A percentile compares a stretch with the other conserved stretches of the same genome.
Conservation (phyloP, 2,113 vertebrate species). For the Thunnus maccoyii region DNA sequence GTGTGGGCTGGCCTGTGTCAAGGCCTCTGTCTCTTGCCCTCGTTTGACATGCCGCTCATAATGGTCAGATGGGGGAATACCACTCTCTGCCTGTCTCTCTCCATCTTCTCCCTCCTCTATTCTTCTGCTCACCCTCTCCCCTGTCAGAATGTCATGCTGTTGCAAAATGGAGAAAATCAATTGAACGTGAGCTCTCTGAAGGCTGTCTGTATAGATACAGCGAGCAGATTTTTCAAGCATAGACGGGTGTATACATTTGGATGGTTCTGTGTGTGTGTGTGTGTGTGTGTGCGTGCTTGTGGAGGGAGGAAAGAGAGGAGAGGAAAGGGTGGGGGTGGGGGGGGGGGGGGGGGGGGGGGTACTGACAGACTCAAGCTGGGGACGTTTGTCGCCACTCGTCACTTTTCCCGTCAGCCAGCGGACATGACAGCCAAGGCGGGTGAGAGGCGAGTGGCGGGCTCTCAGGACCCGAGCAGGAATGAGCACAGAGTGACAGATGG, state of each 20-base stretch:
- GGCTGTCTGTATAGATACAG: constrained; percentile 61
- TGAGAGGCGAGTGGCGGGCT: constrained; percentile 83
- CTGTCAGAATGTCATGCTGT: constrained; percentile 71
- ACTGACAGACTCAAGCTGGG: constrained; percentile 83
- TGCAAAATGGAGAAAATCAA: constrained; percentile 79
- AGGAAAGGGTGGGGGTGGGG: neutral
- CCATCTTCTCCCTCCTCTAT: constrained; percentile 59
- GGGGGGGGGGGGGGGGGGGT: constrained; percentile 3
- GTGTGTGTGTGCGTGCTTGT: constrained; percentile 3
- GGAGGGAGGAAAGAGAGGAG: neutral
- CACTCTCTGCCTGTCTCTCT: constrained; percentile 66
- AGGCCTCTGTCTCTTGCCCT: constrained; percentile 82
- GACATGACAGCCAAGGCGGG: constrained; percentile 86
- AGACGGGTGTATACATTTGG: constrained; percentile 43
- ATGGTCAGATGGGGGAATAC: constrained; percentile 87
- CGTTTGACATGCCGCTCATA: constrained; percentile 89
- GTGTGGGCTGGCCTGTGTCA: constrained; percentile 82
- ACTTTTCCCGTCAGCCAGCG: constrained; percentile 86
- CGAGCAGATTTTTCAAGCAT: constrained; percentile 60
- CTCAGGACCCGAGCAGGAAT: constrained; percentile 75
- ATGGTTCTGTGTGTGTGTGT: neutral
- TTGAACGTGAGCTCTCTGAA: constrained; percentile 71
- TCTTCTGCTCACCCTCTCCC: constrained; percentile 64
- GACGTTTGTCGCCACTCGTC: constrained; percentile 82
- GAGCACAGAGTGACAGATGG: constrained; percentile 78